A percentile compares a stretch with the other conserved stretches of the same genome.
phyloP scores from a whole-genome alignment of 92 coral and sea anemone species.

The Actinernus sp. region DNA sequence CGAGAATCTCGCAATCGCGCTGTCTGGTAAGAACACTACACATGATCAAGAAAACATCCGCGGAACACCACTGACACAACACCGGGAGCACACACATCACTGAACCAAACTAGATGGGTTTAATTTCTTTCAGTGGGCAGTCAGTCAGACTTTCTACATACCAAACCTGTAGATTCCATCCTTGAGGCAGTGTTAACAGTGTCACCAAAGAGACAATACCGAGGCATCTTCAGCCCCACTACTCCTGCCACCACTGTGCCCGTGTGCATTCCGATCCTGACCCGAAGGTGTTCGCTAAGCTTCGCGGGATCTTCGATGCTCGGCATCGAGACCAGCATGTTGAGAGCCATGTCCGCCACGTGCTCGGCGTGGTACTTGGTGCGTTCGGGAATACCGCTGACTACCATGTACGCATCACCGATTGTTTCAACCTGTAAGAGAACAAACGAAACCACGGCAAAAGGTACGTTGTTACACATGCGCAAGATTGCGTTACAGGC shows the following conservation, averaged over 20 bases:
- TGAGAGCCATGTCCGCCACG: constrained; percentile 86
- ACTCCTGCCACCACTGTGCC: constrained; percentile 94
- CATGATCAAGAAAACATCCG: background rate
- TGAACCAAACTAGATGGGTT: too few species aligned
- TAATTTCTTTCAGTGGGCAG: too few species aligned
- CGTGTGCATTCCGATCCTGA: constrained; percentile 85
- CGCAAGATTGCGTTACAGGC: too few species aligned
- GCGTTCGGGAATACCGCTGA: constrained; percentile 90
- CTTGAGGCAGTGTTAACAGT: constrained; percentile 90
- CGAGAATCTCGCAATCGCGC: too few species aligned
- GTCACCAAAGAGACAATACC: constrained; percentile 90
- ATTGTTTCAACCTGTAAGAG: constrained; percentile 82
- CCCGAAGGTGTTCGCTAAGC: constrained; percentile 51
- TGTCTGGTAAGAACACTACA: too few species aligned
- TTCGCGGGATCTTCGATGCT: constrained; percentile 68
- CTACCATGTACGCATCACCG: constrained; percentile 96
- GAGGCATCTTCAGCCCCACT: constrained; percentile 90
- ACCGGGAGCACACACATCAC: too few species aligned
- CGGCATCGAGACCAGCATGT: constrained; percentile 80
- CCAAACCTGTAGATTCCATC: constrained; percentile 92
- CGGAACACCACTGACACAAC: too few species aligned
- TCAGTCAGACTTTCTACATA: constrained; percentile 5
- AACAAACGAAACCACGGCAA: background rate
- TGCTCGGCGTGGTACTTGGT: constrained; percentile 89
- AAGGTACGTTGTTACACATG: too few species aligned